Base-by-base conservation (phyloP, 2,113 vertebrate genomes). In the Podarcis cretensis region DNA sequence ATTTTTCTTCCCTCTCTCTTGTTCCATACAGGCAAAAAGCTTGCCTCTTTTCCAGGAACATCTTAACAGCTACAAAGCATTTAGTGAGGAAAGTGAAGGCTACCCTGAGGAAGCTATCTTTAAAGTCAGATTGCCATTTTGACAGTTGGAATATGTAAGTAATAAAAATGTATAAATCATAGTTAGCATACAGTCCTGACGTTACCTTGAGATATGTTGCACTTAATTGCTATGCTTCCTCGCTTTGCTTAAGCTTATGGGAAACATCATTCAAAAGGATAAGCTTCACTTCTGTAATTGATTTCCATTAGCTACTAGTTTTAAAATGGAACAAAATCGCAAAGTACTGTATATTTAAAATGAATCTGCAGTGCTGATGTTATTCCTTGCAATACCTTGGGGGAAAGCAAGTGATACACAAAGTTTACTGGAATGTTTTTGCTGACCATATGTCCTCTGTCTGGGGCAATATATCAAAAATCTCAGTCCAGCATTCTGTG, bases 41-140 rank as follows among this genome's bases (percentile, higher is more conserved):
- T 5, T 77, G 25, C 30, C 27, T 66, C 7, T 65, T 78, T 77
- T 40, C 35, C 35, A 12, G 32, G 7, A 40, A 59, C 27, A 23
- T 32, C 18, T 73, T 57, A 40, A 78, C 73, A 81, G 18, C 1
- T 81, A 23, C 4, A 81, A 37, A 43, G 75, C 20, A 7, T 85
- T 81, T 89, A 27, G 25, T 86, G 37, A 83, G 71, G 16, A 77
- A 87, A 76, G 37, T 10, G 59, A 85, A 76, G 16, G 3, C n/a
- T 87, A 69, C 23, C 65, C 14, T 71, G 57, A 90, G 78, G 35
- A 87, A 75, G 84, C 7, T 37, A 80, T 79, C 77, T 87, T 82
- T 80, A 86, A 88, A 74, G 35, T 84, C 16, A 74, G 74, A n/a
- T 16, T 89, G 18, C 69, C 79, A 48, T 81, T 92, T 75, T 86